A percentile compares a stretch with the other conserved stretches of the same genome.
Evolutionary conservation across 2,888 invertebrate genomes (phyloP).

Genomic region (Gibbula magus): DNA sequence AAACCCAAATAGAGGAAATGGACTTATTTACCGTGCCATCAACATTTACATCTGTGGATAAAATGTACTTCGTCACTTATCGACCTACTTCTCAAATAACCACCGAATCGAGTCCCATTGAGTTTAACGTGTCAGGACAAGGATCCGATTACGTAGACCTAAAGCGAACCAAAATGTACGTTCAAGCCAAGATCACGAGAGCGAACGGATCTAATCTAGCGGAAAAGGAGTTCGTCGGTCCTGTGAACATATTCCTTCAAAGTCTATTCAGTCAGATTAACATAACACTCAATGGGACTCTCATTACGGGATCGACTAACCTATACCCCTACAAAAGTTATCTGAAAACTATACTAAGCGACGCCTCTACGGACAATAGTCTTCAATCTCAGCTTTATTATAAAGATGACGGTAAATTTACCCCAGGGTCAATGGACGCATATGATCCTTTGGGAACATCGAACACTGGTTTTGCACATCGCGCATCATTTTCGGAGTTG

Average conservation of each 20-base stretch:
- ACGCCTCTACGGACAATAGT: neutral
- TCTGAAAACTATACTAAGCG: conserved; percentile 33
- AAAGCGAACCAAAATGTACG: conserved; percentile 32
- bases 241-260: conserved; percentile 35
- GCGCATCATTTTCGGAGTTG: neutral
- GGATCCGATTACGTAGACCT: conserved; percentile 40
- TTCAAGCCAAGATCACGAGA: conserved; percentile 34
- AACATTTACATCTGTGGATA: conserved; percentile 26
- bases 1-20: conserved; percentile 5
- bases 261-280: conserved; percentile 38
- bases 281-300: conserved; percentile 33
- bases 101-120: conserved; percentile 28
- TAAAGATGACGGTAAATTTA: neutral
- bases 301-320: conserved; percentile 33
- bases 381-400: neutral
- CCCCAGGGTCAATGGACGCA: neutral
- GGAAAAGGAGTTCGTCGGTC: conserved; percentile 24
- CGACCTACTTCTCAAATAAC: conserved; percentile 29
- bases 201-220: conserved; percentile 28
- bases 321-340: conserved; percentile 39
- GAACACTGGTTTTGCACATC: neutral
- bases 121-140: conserved; percentile 36
- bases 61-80: conserved; percentile 30
- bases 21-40: conserved; percentile 31
- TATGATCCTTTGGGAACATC: neutral